Conservation (phyloP, 2,888 invertebrate species). For the Listrodromus nycthemerus region DNA sequence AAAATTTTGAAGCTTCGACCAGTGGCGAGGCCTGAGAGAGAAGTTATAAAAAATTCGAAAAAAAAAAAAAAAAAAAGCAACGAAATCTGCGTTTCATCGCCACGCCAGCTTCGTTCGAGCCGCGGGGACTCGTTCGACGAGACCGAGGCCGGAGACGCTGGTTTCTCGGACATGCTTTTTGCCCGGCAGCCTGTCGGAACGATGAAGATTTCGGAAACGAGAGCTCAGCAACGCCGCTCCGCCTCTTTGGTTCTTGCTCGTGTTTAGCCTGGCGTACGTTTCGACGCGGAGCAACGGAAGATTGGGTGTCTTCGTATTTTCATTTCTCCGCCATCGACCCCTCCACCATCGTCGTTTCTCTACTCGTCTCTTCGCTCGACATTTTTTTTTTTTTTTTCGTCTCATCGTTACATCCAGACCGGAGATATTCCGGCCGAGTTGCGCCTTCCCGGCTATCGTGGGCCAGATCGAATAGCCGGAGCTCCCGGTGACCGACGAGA, state of each 20-base stretch:
- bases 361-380: slow-evolving; percentile 27
- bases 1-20: no score
- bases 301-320: slow-evolving; percentile 41
- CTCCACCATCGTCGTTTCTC: slow-evolving; percentile 24
- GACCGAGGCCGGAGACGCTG: no score
- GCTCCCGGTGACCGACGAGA: slow-evolving; percentile 70
- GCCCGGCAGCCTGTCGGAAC: slow-evolving; percentile 30
- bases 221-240: slow-evolving; percentile 31
- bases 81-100: no score
- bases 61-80: no score
- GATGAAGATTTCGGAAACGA: slow-evolving; percentile 29
- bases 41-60: no score
- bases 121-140: no score
- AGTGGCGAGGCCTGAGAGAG: no score
- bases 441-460: slow-evolving; percentile 79
- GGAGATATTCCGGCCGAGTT: slow-evolving; percentile 82
- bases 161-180: slow-evolving; percentile 6
- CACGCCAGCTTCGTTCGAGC: no score
- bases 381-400: slow-evolving; percentile 66
- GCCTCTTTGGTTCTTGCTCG: slow-evolving; percentile 32
- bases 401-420: slow-evolving; percentile 65
- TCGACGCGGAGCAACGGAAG: slow-evolving; percentile 44
- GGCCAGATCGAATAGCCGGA: slow-evolving; percentile 80
- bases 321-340: slow-evolving; percentile 15
- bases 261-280: slow-evolving; percentile 41